Base-by-base conservation (phyloP, 2,797 vertebrate genomes). In the Sebastes goodei region DNA sequence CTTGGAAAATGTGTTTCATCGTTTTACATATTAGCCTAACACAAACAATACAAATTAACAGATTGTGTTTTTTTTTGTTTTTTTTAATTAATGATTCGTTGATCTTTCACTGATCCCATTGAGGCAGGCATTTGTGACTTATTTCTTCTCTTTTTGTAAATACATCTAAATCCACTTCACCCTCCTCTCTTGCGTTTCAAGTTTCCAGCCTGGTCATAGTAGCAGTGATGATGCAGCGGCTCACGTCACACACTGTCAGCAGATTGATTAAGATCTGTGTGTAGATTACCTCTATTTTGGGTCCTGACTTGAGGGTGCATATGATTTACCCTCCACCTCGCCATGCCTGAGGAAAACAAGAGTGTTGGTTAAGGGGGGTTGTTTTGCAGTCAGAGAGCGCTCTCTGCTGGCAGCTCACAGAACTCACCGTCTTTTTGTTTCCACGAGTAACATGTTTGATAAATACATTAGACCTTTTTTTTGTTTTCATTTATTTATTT, bases 321-420 rank as follows among this genome's bases (percentile, higher is more conserved):
- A 62, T 71, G 11, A 52, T 38, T 52, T 38, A 67, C n/a, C 29
- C 72, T 27, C 33, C 17, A 0, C 29, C 77, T 25, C 61, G 14
- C 3, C 23, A 2, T 2, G 38, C 35, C n/a, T 2, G 9, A 69
- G 63, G 38, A 38, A 23, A 42, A 20, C 7, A 7, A 2, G 21
- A 6, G 0, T 0, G 3, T 1, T 1, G 10, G 4, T 25, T 46
- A 0, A 25, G 0, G 1, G 3, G 5, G 33, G 27, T 5, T 55
- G 53, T 56, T 49, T 20, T 21, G 60, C 66, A 32, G 81, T 78
- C 60, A 32, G 25, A 85, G 20, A 60, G 46, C 11, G 27, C 68
- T 7, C 69, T 74, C 90, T 86, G 73, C 59, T 86, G 90, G 70
- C 32, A 6, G 60, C 23, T 32, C 21, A 1, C 20, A 7, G 9